These are phyloP conservation scores for Chaetura pelagica DNA, from an alignment of 2,113 vertebrate species.

Conservation along the genomic window DNA sequence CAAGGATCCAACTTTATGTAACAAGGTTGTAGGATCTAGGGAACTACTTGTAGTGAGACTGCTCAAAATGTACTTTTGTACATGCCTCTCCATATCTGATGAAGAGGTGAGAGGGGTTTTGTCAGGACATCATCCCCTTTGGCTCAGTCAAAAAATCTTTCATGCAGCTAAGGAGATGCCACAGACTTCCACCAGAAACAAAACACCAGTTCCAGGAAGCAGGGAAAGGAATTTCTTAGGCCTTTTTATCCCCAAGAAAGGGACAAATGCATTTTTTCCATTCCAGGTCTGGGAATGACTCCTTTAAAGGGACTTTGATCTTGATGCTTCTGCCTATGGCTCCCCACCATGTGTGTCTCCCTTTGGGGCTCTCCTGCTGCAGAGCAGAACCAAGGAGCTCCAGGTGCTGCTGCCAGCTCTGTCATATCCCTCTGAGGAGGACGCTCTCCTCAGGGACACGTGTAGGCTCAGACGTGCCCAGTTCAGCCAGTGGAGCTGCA, in stretches of 20 bases:
- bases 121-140: background rate
- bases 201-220: background rate
- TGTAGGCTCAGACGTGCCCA: background rate
- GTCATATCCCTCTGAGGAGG: background rate
- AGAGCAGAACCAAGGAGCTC: background rate
- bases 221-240: background rate
- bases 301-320: background rate
- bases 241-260: background rate
- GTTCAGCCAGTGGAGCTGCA: background rate
- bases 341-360: background rate
- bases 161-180: background rate
- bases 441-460: background rate
- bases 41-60: background rate
- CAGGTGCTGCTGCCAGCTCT: background rate
- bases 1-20: background rate
- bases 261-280: background rate
- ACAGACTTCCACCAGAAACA: background rate
- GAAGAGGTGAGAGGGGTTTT: background rate
- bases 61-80: background rate
- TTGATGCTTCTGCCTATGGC: background rate
- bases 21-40: background rate
- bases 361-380: background rate
- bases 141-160: background rate
- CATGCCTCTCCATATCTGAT: accelerated
- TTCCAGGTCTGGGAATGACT: too few species aligned